Base-by-base conservation (phyloP, 2,797 vertebrate genomes). In the Pseudochromis fuscus region DNA sequence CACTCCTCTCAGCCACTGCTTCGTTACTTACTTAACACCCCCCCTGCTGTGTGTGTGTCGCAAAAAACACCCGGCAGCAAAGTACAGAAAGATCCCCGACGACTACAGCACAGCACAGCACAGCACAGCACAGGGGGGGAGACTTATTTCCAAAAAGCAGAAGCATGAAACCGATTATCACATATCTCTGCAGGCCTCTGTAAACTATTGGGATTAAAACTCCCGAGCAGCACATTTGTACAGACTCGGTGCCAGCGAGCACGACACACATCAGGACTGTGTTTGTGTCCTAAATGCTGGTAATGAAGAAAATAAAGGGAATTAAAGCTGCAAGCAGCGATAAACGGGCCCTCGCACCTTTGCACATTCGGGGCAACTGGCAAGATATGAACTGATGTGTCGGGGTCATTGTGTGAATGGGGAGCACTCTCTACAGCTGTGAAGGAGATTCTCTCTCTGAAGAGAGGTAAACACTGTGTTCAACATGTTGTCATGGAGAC, bases 151-250 rank as follows among this genome's bases (percentile, higher is more conserved):
- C 18, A n/a, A 69, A 67, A 77, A 53, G 55, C 11, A 3, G 51
- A 79, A 71, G 71, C 75, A 71, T 55, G 64, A 88, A 75, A 73
- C 31, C 0, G 46, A 72, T 86, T 70, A 79, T 62, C 13, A 8
- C 66, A 75, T 30, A 65, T 75, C 46, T 38, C 75, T 5, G n/a
- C 50, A 13, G 27, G 81, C 33, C 66, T 75, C 72, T 45, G 12
- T 30, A 44, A 77, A 67, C 48, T 2, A 35, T 64, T 6, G 25
- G 49, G 65, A 69, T 42, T 72, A 64, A 80, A 75, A 61, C n/a
- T 21, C 50, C 65, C 52, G 35, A 38, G 44, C 37, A 18, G 67
- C 40, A 27, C 9, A 50, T 35, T 57, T 81, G 60, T 52, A 60
- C 57, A 44, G 59, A 7, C 44, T 37, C 31, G 46, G 45, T 13